phyloP scores from a whole-genome alignment of 2,113 vertebrate species.

The Nycticryphes semicollaris region DNA sequence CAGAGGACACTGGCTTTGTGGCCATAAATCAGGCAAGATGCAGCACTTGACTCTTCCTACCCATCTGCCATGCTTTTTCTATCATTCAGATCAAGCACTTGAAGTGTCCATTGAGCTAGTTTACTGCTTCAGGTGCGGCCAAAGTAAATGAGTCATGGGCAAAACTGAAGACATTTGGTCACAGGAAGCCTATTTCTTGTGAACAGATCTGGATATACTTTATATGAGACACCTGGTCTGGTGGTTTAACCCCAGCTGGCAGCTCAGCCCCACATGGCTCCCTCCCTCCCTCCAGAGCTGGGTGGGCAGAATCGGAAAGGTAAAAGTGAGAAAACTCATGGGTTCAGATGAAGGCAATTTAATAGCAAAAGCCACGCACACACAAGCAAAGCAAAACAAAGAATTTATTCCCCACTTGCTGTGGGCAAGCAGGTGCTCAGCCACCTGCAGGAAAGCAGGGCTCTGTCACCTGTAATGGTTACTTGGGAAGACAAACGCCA shows the following conservation, averaged over 20 bases:
- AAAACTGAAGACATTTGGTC: neutral
- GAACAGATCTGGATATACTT: neutral
- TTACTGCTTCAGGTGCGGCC: neutral
- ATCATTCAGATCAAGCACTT: neutral
- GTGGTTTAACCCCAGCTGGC: neutral
- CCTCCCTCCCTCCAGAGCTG: no score
- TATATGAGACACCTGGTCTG: neutral
- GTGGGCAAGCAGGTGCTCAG: neutral
- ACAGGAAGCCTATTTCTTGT: neutral
- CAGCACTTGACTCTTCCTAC: neutral
- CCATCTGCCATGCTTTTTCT: neutral
- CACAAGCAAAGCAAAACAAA: neutral
- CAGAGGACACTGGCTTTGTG: neutral
- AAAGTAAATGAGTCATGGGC: neutral
- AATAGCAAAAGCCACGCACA: fast-evolving
- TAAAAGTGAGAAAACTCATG: neutral
- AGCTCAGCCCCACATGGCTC: neutral
- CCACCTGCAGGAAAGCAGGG: neutral
- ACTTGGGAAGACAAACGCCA: neutral
- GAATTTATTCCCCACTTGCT: neutral
- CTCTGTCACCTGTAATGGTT: fast-evolving
- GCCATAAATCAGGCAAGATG: neutral
- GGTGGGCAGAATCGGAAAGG: neutral
- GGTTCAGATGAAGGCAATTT: neutral
- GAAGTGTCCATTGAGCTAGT: neutral